Base-by-base conservation (phyloP, 2,797 vertebrate genomes). In the Mormyrops boulengeri region DNA sequence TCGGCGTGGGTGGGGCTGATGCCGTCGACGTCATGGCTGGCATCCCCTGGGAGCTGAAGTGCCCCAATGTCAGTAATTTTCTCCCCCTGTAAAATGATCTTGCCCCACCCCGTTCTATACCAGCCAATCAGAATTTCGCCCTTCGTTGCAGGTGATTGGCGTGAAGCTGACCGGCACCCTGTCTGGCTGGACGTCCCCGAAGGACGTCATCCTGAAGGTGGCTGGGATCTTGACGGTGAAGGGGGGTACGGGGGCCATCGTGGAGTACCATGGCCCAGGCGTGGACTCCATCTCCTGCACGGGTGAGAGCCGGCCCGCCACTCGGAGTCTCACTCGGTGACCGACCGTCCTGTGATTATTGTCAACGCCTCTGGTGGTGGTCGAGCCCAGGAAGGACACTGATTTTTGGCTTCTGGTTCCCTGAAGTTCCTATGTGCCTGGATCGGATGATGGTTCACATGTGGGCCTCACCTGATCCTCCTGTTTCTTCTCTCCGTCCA, bases 11-110 rank as follows among this genome's bases (percentile, higher is more conserved):
- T 57, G 99, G 99, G 92, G 98, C 99, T 38, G 99, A 97, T 91
- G 96, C 99, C 0, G 99, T 99, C 12, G 99, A 99, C 30, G 98
- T 99, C 93, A 99, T 99, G 99, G 98, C 99, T 50, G 98, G 97
- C 91, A 99, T 99, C 93, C 97, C 98, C 73, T 99, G 99, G 99
- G 99, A 99, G 92, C 97, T 99, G 55, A 99, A 99, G 92, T 99
- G 99, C 90, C 99, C 99, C 41, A 99, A 99, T 91, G 98, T 99
- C 89, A 94, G 95, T 90, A 44, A 44, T 80, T 80, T 17, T 41
- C 4, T 44, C 30, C 6, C 87, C 12, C 87, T 62, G 57, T 60
- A 30, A 66, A 30, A 19, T 22, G 14, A 55, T 9, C 1, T 57
- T 2, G 1, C 26, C 12, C 8, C 3, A 2, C 14, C 69, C 19